Conservation (phyloP, 2,113 vertebrate genomes). For the Leptodactylus fuscus region DNA sequence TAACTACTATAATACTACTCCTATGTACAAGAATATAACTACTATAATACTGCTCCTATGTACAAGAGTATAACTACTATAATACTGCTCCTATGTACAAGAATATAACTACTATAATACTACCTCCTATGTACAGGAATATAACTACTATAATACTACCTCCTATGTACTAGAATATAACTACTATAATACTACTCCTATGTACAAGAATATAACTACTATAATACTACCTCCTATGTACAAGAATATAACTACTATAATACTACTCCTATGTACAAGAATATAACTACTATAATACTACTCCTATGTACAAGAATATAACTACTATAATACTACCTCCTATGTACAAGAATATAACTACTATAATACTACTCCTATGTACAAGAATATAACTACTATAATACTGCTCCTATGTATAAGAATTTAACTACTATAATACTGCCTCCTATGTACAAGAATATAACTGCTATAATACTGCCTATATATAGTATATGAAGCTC, state of each 20-base stretch:
- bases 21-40: not conserved
- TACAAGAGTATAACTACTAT: slow-evolving; percentile 11
- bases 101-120: slow-evolving; percentile 1
- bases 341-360: too few relatives aligned
- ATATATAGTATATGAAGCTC: not conserved
- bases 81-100: not conserved
- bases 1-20: not conserved
- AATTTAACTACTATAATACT: too few relatives aligned
- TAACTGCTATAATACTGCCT: too few relatives aligned
- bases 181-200: slow-evolving; percentile 2
- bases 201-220: slow-evolving; percentile 4
- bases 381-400: not conserved
- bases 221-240: not conserved
- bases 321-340: too few relatives aligned
- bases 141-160: not conserved
- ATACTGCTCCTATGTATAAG: not conserved
- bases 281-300: too few relatives aligned
- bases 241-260: slow-evolving; percentile 6
- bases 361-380: not conserved
- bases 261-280: not conserved
- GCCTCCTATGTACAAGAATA: not conserved
- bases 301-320: too few relatives aligned
- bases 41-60: not conserved
- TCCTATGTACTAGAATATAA: too few relatives aligned
- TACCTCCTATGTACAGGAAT: not conserved